Conservation (phyloP, 1,140 invertebrate genomes). For the Plodia interpunctella region DNA sequence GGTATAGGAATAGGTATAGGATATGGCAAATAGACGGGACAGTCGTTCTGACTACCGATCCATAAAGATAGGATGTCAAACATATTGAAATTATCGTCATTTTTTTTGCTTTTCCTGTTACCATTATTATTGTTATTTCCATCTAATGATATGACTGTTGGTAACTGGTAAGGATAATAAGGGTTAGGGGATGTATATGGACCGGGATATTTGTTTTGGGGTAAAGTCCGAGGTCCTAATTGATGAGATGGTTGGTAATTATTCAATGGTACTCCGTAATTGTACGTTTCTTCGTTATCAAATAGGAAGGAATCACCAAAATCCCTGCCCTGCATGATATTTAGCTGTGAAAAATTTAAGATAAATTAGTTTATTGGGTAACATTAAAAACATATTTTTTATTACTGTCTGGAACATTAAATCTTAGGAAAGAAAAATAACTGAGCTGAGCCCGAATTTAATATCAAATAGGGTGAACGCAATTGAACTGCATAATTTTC, state of each 20-base stretch:
- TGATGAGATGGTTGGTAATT: neutral
- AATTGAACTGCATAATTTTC: too few relatives aligned
- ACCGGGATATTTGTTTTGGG: neutral
- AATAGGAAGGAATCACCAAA: neutral
- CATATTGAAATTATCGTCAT: neutral
- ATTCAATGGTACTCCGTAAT: neutral
- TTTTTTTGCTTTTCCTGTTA: neutral
- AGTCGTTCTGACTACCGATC: neutral
- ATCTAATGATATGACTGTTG: slow-evolving; percentile 1
- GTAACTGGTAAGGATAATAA: neutral
- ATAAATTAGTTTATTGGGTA: neutral
- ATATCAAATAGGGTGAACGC: neutral
- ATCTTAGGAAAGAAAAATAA: too few relatives aligned
- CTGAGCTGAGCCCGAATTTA: too few relatives aligned
- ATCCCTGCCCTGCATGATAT: neutral
- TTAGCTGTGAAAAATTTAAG: neutral
- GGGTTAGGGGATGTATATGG: neutral
- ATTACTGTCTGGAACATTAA: too few relatives aligned
- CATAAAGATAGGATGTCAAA: neutral
- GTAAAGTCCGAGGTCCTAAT: neutral
- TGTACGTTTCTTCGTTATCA: neutral
- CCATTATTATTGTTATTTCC: neutral
- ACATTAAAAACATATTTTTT: too few relatives aligned
- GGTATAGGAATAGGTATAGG: neutral
- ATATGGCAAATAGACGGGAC: neutral